Evolutionary conservation across 1,140 invertebrate genomes (phyloP).

Genomic region (Rhagoletis pomonella): DNA sequence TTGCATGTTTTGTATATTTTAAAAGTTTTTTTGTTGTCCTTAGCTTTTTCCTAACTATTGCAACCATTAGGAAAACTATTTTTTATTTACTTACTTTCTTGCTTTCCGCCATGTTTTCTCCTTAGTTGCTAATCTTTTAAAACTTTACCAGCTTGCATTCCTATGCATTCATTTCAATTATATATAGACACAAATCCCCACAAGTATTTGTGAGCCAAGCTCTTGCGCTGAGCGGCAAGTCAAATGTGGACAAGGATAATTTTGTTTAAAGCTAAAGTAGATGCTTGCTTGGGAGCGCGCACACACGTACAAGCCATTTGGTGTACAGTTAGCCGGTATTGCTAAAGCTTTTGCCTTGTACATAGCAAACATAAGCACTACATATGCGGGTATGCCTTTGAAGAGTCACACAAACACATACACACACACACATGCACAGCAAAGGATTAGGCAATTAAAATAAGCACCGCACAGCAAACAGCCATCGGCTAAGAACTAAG

Average conservation of each 20-base stretch:
- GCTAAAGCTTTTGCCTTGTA: too few relatives aligned
- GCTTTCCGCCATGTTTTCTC: background rate
- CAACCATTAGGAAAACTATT: background rate
- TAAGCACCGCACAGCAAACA: background rate
- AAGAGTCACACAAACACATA: too few relatives aligned
- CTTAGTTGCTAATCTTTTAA: slow-evolving; percentile 5
- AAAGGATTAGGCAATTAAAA: background rate
- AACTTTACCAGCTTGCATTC: background rate
- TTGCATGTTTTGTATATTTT: background rate
- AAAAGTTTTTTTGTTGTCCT: background rate
- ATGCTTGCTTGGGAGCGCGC: background rate
- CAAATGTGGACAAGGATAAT: background rate
- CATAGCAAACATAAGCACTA: too few relatives aligned
- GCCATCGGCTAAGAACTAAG: background rate
- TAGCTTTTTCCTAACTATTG: background rate
- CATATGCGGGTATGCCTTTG: too few relatives aligned
- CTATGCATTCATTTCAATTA: background rate
- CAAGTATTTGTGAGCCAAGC: background rate
- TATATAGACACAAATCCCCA: background rate
- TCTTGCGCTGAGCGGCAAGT: background rate
- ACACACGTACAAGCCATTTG: too few relatives aligned
- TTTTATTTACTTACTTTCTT: background rate
- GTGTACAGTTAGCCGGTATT: too few relatives aligned
- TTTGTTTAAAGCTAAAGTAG: background rate
- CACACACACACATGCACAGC: background rate